Percentiles rank a stretch among this genome's conserved stretches.
Conservation (phyloP, 1,140 invertebrate genomes). For the Sycophaga agraensis region DNA sequence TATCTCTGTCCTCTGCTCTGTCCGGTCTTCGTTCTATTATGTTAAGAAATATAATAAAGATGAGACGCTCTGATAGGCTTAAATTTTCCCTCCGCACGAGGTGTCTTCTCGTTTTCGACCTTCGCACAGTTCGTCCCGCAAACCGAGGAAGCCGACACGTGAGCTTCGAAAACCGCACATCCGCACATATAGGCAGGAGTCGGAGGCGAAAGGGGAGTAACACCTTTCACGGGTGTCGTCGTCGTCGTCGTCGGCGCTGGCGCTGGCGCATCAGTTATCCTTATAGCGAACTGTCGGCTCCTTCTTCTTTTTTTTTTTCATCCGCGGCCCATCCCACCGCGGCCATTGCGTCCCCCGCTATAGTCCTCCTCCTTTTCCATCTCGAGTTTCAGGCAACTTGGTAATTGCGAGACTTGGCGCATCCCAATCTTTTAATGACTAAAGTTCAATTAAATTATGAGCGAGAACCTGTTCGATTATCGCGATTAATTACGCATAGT, state of each 20-base stretch:
- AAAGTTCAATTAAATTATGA: background rate
- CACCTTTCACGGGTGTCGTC: slow-evolving; percentile 10
- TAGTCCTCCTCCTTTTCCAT: no score
- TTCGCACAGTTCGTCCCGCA: slow-evolving; percentile 15
- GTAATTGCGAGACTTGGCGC: background rate
- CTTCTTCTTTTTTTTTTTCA: background rate
- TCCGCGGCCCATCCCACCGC: no score
- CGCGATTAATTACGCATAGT: slow-evolving; percentile 1
- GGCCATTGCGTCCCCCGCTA: no score
- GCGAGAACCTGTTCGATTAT: slow-evolving; percentile 3
- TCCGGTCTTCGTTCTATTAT: slow-evolving; percentile 1
- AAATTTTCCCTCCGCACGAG: background rate
- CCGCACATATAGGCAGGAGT: slow-evolving; percentile 3
- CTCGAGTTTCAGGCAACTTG: background rate
- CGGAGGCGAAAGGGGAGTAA: background rate
- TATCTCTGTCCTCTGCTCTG: no score
- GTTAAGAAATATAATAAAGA: slow-evolving; percentile 9
- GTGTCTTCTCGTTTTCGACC: slow-evolving; percentile 4
- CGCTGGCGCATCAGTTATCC: slow-evolving; percentile 22
- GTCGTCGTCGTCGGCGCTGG: no score
- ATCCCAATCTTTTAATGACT: background rate
- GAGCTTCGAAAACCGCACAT: slow-evolving; percentile 23
- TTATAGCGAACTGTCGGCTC: background rate
- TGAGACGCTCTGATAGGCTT: slow-evolving; percentile 12
- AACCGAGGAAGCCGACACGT: slow-evolving; percentile 14